phyloP scores from a whole-genome alignment of 2,113 vertebrate species.

The Ciconia boyciana region DNA sequence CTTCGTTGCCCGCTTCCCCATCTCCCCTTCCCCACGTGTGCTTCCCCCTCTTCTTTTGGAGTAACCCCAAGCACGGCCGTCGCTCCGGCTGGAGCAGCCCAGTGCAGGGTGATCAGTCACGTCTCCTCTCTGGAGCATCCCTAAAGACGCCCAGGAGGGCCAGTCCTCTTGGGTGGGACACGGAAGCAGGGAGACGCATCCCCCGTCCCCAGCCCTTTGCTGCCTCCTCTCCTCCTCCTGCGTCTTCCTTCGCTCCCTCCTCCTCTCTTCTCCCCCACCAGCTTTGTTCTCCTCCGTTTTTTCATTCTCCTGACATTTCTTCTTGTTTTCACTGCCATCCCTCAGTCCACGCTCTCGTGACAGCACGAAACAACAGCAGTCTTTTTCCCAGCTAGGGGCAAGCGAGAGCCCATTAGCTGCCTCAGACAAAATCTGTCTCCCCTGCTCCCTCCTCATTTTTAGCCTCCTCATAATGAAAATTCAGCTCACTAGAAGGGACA shows the following conservation, averaged over 20 bases:
- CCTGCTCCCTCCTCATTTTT: not conserved
- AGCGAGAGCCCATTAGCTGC: not conserved
- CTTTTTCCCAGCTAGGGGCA: not conserved
- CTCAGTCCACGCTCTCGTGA: not conserved
- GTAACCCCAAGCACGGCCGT: fast-evolving
- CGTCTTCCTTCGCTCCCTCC: not conserved
- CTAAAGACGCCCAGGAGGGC: not conserved
- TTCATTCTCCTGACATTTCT: not conserved
- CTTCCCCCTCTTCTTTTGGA: not conserved
- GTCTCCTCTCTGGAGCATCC: not conserved
- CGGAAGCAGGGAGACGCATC: not conserved
- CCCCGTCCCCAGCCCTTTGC: not conserved
- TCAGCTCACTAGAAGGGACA: conserved; percentile 22
- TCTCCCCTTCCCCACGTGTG: not conserved
- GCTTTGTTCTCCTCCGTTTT: not conserved
- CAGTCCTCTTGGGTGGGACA: too few species aligned
- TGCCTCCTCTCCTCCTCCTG: not conserved
- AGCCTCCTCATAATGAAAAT: conserved; percentile 21
- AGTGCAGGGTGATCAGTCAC: too few species aligned
- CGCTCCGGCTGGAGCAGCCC: not conserved
- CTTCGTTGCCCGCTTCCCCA: not conserved
- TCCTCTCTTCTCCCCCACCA: not conserved
- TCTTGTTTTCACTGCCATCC: not conserved
- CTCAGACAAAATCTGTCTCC: conserved; percentile 13
- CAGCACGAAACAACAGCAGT: not conserved